Conservation (phyloP, 2,113 vertebrate genomes). For the Collichthys lucidus region DNA sequence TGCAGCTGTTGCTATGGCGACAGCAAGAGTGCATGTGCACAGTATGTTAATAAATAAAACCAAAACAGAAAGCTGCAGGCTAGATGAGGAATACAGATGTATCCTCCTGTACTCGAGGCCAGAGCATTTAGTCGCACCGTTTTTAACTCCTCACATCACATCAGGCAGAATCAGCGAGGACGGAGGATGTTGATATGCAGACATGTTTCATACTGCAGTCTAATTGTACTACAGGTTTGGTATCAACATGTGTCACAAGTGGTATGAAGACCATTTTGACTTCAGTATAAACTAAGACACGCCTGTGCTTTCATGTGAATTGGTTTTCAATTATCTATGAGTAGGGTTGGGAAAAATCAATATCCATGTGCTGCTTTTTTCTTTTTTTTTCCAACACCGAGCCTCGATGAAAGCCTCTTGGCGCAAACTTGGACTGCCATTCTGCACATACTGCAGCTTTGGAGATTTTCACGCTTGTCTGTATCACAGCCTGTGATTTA, state of each 20-base stretch:
- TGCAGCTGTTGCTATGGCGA: constrained; percentile 31
- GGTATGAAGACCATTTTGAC: neutral
- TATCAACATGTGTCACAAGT: neutral
- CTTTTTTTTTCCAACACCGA: neutral
- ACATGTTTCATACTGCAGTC: constrained; percentile 15
- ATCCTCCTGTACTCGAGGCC: constrained; percentile 2
- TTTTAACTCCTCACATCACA: constrained; percentile 9
- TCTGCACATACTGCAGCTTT: constrained; percentile 26
- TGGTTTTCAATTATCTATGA: neutral
- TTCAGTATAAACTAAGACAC: neutral
- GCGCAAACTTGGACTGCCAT: constrained; percentile 1
- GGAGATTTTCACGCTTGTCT: constrained; percentile 19
- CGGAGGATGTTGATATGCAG: neutral
- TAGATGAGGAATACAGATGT: constrained; percentile 36
- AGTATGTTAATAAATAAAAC: constrained; percentile 4
- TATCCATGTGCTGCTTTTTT: neutral
- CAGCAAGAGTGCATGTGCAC: neutral
- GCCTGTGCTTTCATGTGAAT: neutral
- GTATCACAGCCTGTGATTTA: constrained; percentile 39
- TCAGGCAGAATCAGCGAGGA: neutral
- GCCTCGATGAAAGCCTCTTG: neutral
- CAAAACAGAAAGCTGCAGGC: constrained; percentile 2
- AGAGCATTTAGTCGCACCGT: neutral
- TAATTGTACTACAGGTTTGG: neutral
- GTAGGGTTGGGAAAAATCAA: neutral